These are phyloP conservation scores for Stomatorhinus walkeri DNA, from an alignment of 2,797 vertebrate species.

Conservation along the genomic window DNA sequence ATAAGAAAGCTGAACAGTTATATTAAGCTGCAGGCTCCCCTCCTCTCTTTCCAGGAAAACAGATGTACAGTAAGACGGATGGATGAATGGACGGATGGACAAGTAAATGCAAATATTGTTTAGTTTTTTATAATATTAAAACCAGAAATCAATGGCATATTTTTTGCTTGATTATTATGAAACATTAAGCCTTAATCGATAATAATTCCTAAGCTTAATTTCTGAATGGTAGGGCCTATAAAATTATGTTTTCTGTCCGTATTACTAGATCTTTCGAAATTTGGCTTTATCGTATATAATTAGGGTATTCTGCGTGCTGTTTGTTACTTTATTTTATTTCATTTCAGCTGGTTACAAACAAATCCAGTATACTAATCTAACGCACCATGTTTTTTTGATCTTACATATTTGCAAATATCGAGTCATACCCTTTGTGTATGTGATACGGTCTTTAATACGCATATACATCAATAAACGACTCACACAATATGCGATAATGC, in stretches of 20 bases:
- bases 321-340: neutral
- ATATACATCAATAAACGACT: neutral
- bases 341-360: neutral
- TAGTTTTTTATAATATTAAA: neutral
- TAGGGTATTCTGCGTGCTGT: neutral
- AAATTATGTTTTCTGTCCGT: neutral
- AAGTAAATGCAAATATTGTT: neutral
- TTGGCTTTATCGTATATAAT: neutral
- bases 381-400: neutral
- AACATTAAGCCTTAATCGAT: neutral
- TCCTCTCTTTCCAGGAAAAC: neutral
- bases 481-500: neutral
- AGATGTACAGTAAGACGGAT: neutral
- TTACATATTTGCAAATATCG: neutral
- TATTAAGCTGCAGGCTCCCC: neutral
- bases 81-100: neutral
- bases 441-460: neutral
- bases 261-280: neutral
- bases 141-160: neutral
- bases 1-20: neutral
- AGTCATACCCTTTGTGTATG: neutral
- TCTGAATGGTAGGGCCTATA: neutral
- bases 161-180: neutral
- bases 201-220: neutral
- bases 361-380: neutral